phyloP scores from a whole-genome alignment of 2,113 vertebrate genomes.

The Carassius gibelio region DNA sequence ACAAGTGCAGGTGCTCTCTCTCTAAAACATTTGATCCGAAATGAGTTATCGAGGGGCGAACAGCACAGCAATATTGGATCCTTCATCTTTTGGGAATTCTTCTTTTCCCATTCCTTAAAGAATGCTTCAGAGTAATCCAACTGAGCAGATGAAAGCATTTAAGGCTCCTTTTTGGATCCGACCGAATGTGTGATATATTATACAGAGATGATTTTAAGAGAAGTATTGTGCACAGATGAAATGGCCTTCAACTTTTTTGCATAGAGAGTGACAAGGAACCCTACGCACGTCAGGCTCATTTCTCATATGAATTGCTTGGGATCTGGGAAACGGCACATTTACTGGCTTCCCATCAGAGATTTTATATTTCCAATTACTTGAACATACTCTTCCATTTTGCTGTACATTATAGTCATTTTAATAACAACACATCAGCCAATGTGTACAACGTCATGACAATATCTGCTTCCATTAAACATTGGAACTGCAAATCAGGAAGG shows the following conservation, averaged over 20 bases:
- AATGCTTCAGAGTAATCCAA: constrained; percentile 18
- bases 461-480: constrained; percentile 48
- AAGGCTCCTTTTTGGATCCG: neutral
- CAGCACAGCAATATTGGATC: constrained; percentile 7
- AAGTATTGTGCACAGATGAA: constrained; percentile 27
- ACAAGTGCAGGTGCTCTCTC: constrained; percentile 19
- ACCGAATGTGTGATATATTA: constrained; percentile 18
- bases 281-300: constrained; percentile 13
- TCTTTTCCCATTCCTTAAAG: neutral
- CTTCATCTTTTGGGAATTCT: neutral
- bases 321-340: constrained; percentile 36
- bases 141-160: constrained; percentile 29
- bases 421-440: constrained; percentile 33
- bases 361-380: constrained; percentile 33
- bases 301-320: constrained; percentile 40
- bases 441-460: constrained; percentile 48
- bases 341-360: constrained; percentile 25
- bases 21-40: constrained; percentile 31
- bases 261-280: constrained; percentile 35
- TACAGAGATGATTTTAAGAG: constrained; percentile 31
- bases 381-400: constrained; percentile 28
- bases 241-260: constrained; percentile 9
- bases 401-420: constrained; percentile 45
- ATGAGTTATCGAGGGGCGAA: constrained; percentile 9
- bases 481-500: constrained; percentile 36